Base-by-base conservation (phyloP, 2,113 vertebrate genomes). In the Poecilia latipinna region DNA sequence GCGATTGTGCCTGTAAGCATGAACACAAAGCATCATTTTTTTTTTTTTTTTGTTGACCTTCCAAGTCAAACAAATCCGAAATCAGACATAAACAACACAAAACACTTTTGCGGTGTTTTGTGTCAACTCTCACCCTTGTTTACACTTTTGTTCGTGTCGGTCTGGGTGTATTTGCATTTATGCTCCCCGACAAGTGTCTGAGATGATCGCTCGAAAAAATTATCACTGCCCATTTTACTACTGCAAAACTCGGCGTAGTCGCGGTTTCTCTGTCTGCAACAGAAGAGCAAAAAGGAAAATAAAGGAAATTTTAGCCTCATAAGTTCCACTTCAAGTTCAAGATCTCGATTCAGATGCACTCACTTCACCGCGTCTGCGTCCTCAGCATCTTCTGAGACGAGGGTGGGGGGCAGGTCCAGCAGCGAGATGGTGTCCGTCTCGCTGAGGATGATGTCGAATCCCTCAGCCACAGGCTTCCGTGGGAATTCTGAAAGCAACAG, bases 151-250 rank as follows among this genome's bases (percentile, higher is more conserved):
- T 96, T 86, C 39, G 19, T 75, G 1, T 97, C 94, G 86, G 94
- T 95, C n/a, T 98, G 97, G 70, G 92, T 88, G 1, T 94, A 92
- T 86, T 97, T 98, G 73, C 75, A 89, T 87, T 97, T 99, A 1
- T 79, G n/a, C 0, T 93, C 93, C 54, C 91, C 94, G 0, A 87
- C 93, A 31, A 97, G 72, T 2, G 96, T 98, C 89, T 97, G 96
- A 92, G 92, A 93, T 68, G 80, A 88, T 61, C 93, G 94, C 12
- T 92, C 95, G 15, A 92, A 85, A 42, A 95, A 97, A 35, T 85
- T 82, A 33, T 97, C 94, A 1, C 95, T 96, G 13, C 86, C 94
- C 31, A 75, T 11, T 90, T 92, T 94, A 10, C 87, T 94, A 42
- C 83, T 93, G 74, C 96, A 98, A 5, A 96, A 71, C 0, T 87